These are phyloP conservation scores for Adelosebastes latens DNA, from an alignment of 2,797 vertebrate genomes.

Conservation along the genomic window DNA sequence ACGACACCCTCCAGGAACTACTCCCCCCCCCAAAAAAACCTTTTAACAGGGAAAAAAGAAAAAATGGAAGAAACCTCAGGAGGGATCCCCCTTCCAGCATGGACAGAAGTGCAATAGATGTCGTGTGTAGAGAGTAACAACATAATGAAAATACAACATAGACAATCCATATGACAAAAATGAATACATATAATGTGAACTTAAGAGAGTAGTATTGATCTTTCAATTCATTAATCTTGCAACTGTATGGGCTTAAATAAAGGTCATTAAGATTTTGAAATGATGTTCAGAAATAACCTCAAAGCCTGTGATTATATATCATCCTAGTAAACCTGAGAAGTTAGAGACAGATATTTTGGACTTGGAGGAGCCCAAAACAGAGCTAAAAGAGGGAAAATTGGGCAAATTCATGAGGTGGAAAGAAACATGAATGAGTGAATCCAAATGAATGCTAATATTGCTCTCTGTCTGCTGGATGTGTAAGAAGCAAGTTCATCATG, in stretches of 20 bases:
- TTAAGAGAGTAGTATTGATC: too few relatives aligned
- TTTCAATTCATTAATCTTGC: too few relatives aligned
- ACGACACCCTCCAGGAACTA: too few relatives aligned
- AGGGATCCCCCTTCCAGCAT: too few relatives aligned
- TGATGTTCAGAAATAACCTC: background rate
- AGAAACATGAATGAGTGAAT: background rate
- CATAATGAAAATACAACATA: too few relatives aligned
- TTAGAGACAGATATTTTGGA: background rate
- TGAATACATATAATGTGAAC: accelerated
- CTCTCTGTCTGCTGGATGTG: background rate
- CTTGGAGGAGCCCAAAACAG: background rate
- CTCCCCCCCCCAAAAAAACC: accelerated
- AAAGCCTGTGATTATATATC: background rate
- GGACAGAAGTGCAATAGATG: too few relatives aligned
- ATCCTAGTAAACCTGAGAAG: background rate
- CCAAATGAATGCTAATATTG: background rate
- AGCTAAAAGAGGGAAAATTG: background rate
- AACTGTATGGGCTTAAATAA: too few relatives aligned
- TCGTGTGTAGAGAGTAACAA: accelerated
- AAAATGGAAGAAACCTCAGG: too few relatives aligned
- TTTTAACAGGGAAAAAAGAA: too few relatives aligned
- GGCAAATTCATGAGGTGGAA: background rate
- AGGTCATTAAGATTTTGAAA: background rate
- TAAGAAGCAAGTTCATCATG: background rate
- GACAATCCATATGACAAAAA: too few relatives aligned